phyloP scores from a whole-genome alignment of 2,797 vertebrate genomes.

The Odontamblyopus rebecca region DNA sequence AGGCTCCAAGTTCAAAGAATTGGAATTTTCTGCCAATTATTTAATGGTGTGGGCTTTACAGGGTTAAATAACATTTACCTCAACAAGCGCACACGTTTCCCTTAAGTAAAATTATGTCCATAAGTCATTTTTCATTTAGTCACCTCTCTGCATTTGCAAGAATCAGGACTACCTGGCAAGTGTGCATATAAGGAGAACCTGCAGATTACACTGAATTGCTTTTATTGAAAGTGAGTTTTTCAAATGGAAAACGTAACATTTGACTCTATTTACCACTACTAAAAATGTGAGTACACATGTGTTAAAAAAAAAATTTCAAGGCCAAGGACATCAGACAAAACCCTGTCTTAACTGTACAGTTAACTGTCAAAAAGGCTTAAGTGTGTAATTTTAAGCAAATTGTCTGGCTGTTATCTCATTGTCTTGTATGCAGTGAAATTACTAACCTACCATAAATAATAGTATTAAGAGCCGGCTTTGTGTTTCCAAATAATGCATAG shows the following conservation, averaged over 20 bases:
- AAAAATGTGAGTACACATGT: not conserved
- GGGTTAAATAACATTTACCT: not conserved
- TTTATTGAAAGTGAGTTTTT: not conserved
- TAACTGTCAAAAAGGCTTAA: conserved; percentile 1
- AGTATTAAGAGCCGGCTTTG: not conserved
- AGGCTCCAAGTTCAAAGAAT: too few relatives aligned
- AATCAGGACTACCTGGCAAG: too few relatives aligned
- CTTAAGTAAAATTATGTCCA: not conserved
- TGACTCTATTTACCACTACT: not conserved
- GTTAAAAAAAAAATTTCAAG: not conserved
- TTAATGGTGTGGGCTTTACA: too few relatives aligned
- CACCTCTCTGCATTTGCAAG: too few relatives aligned
- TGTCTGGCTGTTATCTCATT: not conserved
- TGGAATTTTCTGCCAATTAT: too few relatives aligned
- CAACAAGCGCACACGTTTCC: not conserved
- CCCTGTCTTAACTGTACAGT: not conserved
- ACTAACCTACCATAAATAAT: not conserved
- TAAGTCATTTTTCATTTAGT: not conserved
- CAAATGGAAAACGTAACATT: not conserved
- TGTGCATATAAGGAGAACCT: not conserved
- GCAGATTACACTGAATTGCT: not conserved
- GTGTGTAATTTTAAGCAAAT: not conserved
- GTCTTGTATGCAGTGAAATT: conserved; percentile 9
- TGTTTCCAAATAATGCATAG: not conserved
- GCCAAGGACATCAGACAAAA: not conserved